Base-by-base conservation (phyloP, 1,140 invertebrate genomes). In the Lysiphlebus fabarum region DNA sequence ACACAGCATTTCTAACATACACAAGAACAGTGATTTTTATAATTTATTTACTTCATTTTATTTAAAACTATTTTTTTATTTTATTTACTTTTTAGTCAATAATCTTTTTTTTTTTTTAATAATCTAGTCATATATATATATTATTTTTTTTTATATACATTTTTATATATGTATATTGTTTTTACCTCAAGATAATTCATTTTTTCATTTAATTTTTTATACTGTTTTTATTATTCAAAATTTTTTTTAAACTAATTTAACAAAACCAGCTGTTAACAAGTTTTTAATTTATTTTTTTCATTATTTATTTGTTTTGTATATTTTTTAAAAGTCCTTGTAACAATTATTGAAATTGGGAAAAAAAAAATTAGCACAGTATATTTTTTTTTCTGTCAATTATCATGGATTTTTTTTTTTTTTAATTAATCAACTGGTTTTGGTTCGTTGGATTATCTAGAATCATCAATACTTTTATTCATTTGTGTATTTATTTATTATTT, bases 1-100 rank as follows among this genome's bases (percentile, higher is more conserved):
- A 26, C 11, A 10, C 2, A 26, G 38, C 37, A 50, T 48, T 44
- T 41, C 17, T 17, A 17, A 17, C 17, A 17, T n/a, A n/a, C 17
- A 17, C 17, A 17, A 17, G 17, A 17, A 17, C 17, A 17, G 17
- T 17, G 17, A 17, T 1, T 17, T 17, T 17, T 17, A 48, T 47
- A 38, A 37, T 41, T 53, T 26, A 60, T 55, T 64, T 17, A 17
- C 53, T 50, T 49, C 49, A 44, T 58, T 61, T 67, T 56, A 61
- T 67, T 58, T 67, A 59, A 49, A 57, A 37, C 38, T 63, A 37
- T 26, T 61, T 45, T 40, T 55, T 42, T 59, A 50, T 55, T 41
- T 38, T 63, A 54, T 50, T 54, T 9, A n/a, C n/a, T n/a, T n/a
- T n/a, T n/a, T n/a, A n/a, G n/a, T n/a, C n/a, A n/a, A n/a, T n/a